Evolutionary conservation across 2,888 invertebrate species (phyloP).

Genomic region (Pristionchus exspectatus): DNA sequence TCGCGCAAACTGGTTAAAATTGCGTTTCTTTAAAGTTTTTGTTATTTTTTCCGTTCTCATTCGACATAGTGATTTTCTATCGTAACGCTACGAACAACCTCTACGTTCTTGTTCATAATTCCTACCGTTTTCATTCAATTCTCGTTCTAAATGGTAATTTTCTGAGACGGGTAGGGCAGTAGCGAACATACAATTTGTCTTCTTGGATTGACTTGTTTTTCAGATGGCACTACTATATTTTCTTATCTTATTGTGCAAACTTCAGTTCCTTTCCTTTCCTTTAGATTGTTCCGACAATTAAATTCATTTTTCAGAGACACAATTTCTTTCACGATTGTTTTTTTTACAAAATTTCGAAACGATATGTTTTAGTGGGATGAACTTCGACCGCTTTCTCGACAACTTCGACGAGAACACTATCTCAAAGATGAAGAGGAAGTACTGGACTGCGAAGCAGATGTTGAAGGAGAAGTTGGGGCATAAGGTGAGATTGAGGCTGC

Average conservation of each 20-base stretch:
- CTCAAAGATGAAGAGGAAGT: constrained; percentile 89
- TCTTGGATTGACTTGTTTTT: no score
- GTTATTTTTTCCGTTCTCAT: background rate
- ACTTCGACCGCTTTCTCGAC: constrained; percentile 74
- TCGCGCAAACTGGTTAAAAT: background rate
- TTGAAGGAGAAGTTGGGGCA: constrained; percentile 73
- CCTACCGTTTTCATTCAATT: background rate
- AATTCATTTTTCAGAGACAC: no score
- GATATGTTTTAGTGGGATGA: constrained; percentile 69
- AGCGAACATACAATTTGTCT: no score
- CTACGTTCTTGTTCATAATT: background rate
- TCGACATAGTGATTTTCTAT: no score
- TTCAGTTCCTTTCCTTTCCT: no score
- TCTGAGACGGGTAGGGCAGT: background rate
- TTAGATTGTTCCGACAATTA: no score
- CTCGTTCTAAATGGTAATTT: background rate
- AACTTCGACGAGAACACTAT: constrained; percentile 71
- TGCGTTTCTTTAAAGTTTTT: background rate
- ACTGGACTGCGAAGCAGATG: constrained; percentile 98
- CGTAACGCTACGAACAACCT: no score
- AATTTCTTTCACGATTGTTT: no score
- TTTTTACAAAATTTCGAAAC: background rate
- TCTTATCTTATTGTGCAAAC: no score
- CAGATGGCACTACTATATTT: no score
- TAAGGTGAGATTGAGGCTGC: constrained; percentile 59